Evolutionary conservation across 1,140 invertebrate species (phyloP), one percentile per base, ranked within the genome.

Genomic region (Panagrolaimus sp.): DNA sequence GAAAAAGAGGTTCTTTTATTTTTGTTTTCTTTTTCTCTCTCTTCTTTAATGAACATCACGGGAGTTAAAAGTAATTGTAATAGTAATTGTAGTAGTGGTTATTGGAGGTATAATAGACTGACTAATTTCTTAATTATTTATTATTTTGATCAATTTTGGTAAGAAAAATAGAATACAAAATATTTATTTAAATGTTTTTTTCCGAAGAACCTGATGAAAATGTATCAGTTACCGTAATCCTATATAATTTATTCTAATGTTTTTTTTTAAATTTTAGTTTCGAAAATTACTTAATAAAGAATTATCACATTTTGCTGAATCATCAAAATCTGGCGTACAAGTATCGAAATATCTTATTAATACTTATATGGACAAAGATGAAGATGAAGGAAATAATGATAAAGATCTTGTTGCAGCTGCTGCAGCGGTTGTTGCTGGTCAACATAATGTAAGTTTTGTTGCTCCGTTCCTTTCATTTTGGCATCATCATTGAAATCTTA

Each of bases 261-360:
- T 47, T 23, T 31, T 25, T 25, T 14, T 27, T 13, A 63, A 76
- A 74, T 88, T 90, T 67, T 88, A 98, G 94, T 98, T 98, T 88
- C 97, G 97, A 86, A 89, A 94, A 84, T 96, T 98, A 92, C 88
- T 98, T 83, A 98, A 98, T 87, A 95, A 97, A 87, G 96, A 98
- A 86, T 87, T 98, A 77, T 96, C 92, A 83, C 94, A 97, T 85
- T 98, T 98, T 86, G 96, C 94, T 44, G 95, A 98, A 84, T 96
- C 93, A 63, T 95, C 92, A 84, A 96, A 94, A 87, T 96, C 94
- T 70, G 95, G 94, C 78, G 96, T 96, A 86, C 94, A 97, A 88
- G 96, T 98, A 81, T 96, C 94, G 43, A 94, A 98, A 84, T 98
- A 96, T 85, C 96, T 98, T 84, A 96, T 93, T 86, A 93, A 91